A percentile compares a stretch with the other conserved stretches of the same genome.
Conservation (phyloP, 2,888 invertebrate species). For the Drosophila sordidula region DNA sequence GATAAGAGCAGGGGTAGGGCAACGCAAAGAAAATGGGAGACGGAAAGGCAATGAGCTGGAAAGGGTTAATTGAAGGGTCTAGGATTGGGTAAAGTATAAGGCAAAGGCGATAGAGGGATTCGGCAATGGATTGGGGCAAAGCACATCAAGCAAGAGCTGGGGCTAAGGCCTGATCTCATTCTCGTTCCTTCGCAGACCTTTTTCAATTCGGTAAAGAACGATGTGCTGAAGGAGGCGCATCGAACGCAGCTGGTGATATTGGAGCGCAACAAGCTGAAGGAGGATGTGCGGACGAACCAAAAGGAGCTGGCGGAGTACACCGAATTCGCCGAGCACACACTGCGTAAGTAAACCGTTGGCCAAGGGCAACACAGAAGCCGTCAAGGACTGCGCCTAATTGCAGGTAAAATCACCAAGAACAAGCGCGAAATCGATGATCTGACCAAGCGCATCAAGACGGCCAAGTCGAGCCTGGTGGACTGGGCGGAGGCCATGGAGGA, state of each 20-base stretch:
- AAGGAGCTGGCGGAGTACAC: slow-evolving; percentile 74
- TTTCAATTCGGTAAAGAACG: slow-evolving; percentile 87
- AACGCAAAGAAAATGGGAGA: background rate
- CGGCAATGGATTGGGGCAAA: too few species aligned
- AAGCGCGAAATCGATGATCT: slow-evolving; percentile 88
- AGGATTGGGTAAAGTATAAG: too few species aligned
- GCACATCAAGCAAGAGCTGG: background rate
- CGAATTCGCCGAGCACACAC: slow-evolving; percentile 74
- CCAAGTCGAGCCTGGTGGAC: slow-evolving; percentile 87
- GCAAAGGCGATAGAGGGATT: too few species aligned
- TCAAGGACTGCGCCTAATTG: background rate
- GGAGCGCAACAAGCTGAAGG: slow-evolving; percentile 83
- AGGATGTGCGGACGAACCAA: slow-evolving; percentile 73
- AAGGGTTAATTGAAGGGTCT: too few species aligned
- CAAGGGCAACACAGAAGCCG: background rate
- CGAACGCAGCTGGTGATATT: slow-evolving; percentile 82
- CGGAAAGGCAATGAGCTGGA: background rate
- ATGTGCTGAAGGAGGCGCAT: slow-evolving; percentile 89
- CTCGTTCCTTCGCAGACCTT: slow-evolving; percentile 87
- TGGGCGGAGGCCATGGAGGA: slow-evolving; percentile 90
- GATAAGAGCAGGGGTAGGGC: too few species aligned
- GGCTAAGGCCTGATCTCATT: background rate
- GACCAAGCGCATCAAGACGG: slow-evolving; percentile 89
- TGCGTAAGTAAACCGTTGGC: slow-evolving; percentile 70
- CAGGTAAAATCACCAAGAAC: slow-evolving; percentile 86